Conservation (phyloP, 1,140 invertebrate genomes). For the Vollenhovia emeryi region DNA sequence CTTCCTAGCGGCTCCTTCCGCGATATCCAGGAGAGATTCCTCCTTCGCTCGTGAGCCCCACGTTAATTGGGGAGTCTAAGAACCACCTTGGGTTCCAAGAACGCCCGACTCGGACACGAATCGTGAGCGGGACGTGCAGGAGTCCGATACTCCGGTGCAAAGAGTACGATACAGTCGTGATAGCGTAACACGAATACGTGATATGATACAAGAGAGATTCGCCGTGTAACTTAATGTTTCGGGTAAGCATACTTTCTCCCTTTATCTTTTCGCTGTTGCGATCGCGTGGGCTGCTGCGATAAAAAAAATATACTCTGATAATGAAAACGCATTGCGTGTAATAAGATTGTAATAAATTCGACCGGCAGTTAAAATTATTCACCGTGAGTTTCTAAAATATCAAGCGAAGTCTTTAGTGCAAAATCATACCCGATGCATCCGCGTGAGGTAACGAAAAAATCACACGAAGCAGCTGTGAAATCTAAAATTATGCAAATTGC, state of each 20-base stretch:
- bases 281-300: not conserved
- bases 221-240: not conserved
- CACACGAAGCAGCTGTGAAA: conserved; percentile 69
- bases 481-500: conserved; percentile 81
- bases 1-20: conserved; percentile 49
- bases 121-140: conserved; percentile 16
- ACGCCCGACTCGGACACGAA: conserved; percentile 24
- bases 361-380: not conserved
- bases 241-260: not conserved
- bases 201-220: not conserved
- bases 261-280: not conserved
- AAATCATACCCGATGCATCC: not conserved
- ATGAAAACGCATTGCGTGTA: not conserved
- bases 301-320: not conserved
- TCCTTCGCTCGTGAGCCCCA: conserved; percentile 18
- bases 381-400: not conserved
- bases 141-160: conserved; percentile 13
- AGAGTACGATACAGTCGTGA: not conserved
- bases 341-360: not conserved
- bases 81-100: conserved; percentile 41
- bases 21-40: conserved; percentile 39
- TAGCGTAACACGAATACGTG: not conserved
- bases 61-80: conserved; percentile 53
- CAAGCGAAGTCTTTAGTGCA: not conserved
- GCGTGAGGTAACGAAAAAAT: conserved; percentile 43